Base-by-base conservation (phyloP, 2,113 vertebrate species). In the Callipepla californica region DNA sequence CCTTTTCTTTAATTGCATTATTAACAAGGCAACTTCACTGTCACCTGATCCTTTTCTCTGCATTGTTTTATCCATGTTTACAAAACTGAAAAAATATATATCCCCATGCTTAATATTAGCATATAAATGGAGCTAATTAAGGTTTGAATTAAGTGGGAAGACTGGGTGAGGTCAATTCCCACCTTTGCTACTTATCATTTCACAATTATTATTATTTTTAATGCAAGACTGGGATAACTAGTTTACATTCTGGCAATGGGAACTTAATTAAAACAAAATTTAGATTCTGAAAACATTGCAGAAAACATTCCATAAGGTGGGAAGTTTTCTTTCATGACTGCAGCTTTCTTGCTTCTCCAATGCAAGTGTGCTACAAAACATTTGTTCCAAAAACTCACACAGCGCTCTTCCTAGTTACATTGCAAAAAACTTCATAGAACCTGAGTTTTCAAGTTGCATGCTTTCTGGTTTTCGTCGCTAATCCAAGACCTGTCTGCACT, bases 121-220 rank as follows among this genome's bases (percentile, higher is more conserved):
- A 83, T 55, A 78, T 44, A 92, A 92, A 91, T 32, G 2, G 55
- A 61, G 38, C 13, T 85, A 91, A 82, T 70, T 83, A 62, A 90
- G 26, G 57, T 83, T 65, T 77, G 38, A 92, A 74, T 80, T 44
- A 59, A 91, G 76, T 75, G 81, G 74, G 89, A 96, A 96, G 55
- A 82, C 22, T 85, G 84, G 72, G 69, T 55, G 63, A 63, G 38
- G 84, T 85, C n/a, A 82, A 89, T 96, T 96, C 94, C 76, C 94
- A 96, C 76, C 75, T 94, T 95, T 93, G 81, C 87, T 87, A 80
- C 65, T 83, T 92, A 94, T 67, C 94, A 77, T 58, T 83, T 76
- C 13, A 18, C 67, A 66, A 62, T 32, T 48, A 15, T 81, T 94
- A 50, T 88, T 86, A 25, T 28, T 16, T 53, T 53, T 16, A 92